Conservation (phyloP, 2,797 vertebrate species). For the Typhlichthys eigenmanni region DNA sequence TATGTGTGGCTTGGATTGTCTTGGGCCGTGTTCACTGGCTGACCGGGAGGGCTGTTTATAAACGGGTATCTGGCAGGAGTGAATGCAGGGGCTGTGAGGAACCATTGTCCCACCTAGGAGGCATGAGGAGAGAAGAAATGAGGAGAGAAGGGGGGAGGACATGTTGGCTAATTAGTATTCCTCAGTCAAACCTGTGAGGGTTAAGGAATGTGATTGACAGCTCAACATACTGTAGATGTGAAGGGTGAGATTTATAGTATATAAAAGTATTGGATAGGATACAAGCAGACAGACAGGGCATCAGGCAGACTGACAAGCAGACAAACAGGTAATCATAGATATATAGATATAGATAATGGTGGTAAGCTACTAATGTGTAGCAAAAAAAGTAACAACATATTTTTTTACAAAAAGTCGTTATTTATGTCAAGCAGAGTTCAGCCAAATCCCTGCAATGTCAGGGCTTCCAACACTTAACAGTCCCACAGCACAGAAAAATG, state of each 20-base stretch:
- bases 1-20: conserved; percentile 52
- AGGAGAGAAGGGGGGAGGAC: conserved; percentile 5
- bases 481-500: not conserved
- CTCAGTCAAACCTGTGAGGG: conserved; percentile 40
- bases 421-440: not conserved
- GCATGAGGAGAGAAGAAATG: not conserved
- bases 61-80: conserved; percentile 52
- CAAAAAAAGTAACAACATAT: not conserved
- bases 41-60: conserved; percentile 52
- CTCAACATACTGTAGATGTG: conserved; percentile 20
- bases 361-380: not conserved
- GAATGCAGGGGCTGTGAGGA: conserved; percentile 38
- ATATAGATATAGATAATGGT: not conserved
- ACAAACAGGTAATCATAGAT: not conserved
- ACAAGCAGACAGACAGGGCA: not conserved
- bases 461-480: not conserved
- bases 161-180: conserved; percentile 28
- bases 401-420: too few species aligned
- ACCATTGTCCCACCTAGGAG: conserved; percentile 8
- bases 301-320: not conserved
- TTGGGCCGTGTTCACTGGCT: conserved; percentile 31
- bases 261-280: not conserved
- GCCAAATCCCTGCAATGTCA: not conserved
- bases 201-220: conserved; percentile 41
- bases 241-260: conserved; percentile 15